A percentile compares a stretch with the other conserved stretches of the same genome.
Evolutionary conservation across 1,140 invertebrate species (phyloP).

Genomic region (Pseudomyrmex pallidus): DNA sequence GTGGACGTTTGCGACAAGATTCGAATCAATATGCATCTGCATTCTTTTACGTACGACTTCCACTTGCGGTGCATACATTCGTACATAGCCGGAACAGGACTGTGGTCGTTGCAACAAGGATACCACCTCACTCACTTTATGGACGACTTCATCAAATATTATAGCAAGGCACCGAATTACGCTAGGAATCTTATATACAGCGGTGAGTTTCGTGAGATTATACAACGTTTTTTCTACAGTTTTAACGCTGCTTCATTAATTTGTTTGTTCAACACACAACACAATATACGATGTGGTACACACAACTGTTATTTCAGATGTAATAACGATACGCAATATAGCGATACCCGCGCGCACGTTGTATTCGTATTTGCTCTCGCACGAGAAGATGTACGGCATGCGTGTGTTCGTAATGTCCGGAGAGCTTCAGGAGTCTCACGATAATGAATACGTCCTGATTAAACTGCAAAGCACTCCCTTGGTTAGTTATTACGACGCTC

Average conservation of each 20-base stretch:
- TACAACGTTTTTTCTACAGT: neutral
- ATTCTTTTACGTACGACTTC: slow-evolving; percentile 96
- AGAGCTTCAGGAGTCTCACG: slow-evolving; percentile 79
- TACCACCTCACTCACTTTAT: slow-evolving; percentile 93
- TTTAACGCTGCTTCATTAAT: neutral
- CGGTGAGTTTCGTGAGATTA: slow-evolving; percentile 83
- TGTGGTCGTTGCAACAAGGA: slow-evolving; percentile 87
- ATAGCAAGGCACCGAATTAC: slow-evolving; percentile 93
- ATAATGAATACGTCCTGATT: slow-evolving; percentile 88
- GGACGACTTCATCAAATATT: slow-evolving; percentile 94
- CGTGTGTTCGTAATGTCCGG: slow-evolving; percentile 89
- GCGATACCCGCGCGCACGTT: slow-evolving; percentile 89
- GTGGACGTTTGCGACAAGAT: slow-evolving; percentile 92
- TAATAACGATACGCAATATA: slow-evolving; percentile 87
- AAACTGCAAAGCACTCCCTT: slow-evolving; percentile 86
- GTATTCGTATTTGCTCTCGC: slow-evolving; percentile 90
- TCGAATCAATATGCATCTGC: slow-evolving; percentile 91
- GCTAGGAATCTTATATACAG: slow-evolving; percentile 91
- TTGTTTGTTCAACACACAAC: neutral
- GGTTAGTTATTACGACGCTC: slow-evolving; percentile 87
- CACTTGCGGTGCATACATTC: slow-evolving; percentile 91
- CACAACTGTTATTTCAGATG: slow-evolving; percentile 83
- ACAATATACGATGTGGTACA: too few species aligned
- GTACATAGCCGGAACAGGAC: slow-evolving; percentile 88
- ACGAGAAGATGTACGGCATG: slow-evolving; percentile 90